Percentiles rank a stretch among this genome's conserved stretches.
These are phyloP conservation scores for Cyprinodon diabolis DNA, from an alignment of 2,797 vertebrate species.

Conservation along the genomic window DNA sequence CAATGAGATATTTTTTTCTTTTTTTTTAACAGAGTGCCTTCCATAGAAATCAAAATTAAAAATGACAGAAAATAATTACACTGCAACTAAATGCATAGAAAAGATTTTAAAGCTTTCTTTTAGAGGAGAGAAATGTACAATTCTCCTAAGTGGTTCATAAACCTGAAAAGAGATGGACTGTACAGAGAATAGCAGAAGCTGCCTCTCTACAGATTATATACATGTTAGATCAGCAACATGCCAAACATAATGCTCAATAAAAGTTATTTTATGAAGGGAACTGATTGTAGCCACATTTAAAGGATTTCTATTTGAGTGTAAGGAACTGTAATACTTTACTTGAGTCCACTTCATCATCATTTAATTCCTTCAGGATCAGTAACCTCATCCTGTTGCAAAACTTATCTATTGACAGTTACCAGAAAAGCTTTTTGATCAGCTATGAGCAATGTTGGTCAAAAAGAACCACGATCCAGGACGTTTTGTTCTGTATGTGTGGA, in stretches of 20 bases:
- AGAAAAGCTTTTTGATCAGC: neutral
- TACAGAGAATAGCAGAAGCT: no score
- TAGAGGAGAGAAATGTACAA: no score
- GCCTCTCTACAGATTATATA: no score
- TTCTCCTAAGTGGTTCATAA: neutral
- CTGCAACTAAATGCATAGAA: neutral
- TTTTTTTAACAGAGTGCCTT: no score
- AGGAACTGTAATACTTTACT: neutral
- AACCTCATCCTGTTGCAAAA: neutral
- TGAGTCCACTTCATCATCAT: neutral
- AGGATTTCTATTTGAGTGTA: neutral
- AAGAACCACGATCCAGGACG: neutral
- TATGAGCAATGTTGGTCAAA: neutral
- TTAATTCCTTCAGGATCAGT: neutral
- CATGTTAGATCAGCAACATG: no score
- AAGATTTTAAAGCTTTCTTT: neutral
- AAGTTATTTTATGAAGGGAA: neutral
- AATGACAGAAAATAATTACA: no score
- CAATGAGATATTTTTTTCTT: no score
- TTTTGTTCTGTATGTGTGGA: neutral
- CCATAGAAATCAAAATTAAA: no score
- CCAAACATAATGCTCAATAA: neutral
- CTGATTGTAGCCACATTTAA: neutral
- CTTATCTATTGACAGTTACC: neutral
- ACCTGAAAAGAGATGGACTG: neutral